Conservation (phyloP, 2,797 vertebrate genomes). For the Arremon brunneinucha region DNA sequence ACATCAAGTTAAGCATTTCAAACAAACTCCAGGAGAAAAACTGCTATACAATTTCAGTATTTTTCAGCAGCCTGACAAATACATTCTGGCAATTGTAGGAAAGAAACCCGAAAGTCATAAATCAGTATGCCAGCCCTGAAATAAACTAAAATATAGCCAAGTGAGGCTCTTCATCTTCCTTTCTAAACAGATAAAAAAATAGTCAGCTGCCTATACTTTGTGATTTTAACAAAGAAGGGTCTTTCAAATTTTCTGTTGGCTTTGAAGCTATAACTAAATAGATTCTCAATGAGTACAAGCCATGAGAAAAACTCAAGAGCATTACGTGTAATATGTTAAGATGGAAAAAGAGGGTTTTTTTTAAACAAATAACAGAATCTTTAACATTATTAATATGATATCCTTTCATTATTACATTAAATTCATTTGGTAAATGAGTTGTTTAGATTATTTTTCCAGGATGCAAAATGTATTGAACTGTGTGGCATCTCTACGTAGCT, state of each 20-base stretch:
- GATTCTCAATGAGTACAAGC: background rate
- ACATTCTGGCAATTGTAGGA: background rate
- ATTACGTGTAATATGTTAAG: background rate
- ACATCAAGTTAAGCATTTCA: constrained; percentile 26
- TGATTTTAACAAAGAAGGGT: background rate
- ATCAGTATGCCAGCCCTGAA: background rate
- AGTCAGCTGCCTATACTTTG: background rate
- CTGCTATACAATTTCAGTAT: background rate
- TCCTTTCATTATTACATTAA: background rate
- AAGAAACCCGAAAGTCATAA: background rate
- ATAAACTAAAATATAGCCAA: background rate
- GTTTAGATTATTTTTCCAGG: background rate
- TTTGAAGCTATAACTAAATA: background rate
- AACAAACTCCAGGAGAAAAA: constrained; percentile 47
- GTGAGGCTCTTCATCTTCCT: background rate
- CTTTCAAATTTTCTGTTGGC: background rate
- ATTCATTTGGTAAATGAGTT: background rate
- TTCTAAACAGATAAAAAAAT: background rate
- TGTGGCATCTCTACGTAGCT: background rate
- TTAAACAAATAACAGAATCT: background rate
- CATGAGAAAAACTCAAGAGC: background rate
- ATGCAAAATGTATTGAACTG: background rate
- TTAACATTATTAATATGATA: background rate
- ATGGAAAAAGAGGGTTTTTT: background rate
- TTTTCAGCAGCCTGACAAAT: constrained; percentile 48